Base-by-base conservation (phyloP, 2,113 vertebrate genomes). In the Cynoglossus semilaevis region DNA sequence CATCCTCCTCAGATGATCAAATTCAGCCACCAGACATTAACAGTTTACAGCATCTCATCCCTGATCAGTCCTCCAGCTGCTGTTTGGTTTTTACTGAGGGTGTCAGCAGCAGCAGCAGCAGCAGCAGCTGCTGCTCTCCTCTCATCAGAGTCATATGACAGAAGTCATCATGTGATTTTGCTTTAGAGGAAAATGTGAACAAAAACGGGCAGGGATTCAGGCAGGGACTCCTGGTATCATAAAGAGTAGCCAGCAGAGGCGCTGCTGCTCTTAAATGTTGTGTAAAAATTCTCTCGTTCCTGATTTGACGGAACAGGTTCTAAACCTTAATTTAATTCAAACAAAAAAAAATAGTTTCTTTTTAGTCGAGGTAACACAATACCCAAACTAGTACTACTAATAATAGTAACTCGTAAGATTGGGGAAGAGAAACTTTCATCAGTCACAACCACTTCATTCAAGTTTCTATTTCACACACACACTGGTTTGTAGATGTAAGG, bases 81-180 rank as follows among this genome's bases (percentile, higher is more conserved):
- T n/a, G 42, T 13, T 63, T 63, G 65, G 53, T 79, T 72, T 74
- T 60, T 7, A 9, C 43, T 40, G 29, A 68, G 47, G 51, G 57
- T 49, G 64, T 9, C 48, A 9, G 54, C 15, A 49, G 58, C 51
- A 61, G 22, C 22, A 29, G 22, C 22, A 6, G 6, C 49, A 19
- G 12, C 43, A 41, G 38, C 55, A 5, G 45, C 18, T 34, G 69
- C 74, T 51, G 63, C 67, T 37, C 36, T 68, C 56, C 46, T 57
- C 63, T 81, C 77, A 74, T 85, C 80, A 60, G 76, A 67, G 81
- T 90, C 90, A 89, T 82, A 80, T 89, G 88, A 89, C 88, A 85
- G 79, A 77, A 54, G 41, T 45, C 65, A 86, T 87, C 90, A 90
- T 88, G 90, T 91, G 90, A 90, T 83, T 86, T 68, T 70, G 74